phyloP scores from a whole-genome alignment of 2,797 vertebrate genomes.

The Nannoperca australis region DNA sequence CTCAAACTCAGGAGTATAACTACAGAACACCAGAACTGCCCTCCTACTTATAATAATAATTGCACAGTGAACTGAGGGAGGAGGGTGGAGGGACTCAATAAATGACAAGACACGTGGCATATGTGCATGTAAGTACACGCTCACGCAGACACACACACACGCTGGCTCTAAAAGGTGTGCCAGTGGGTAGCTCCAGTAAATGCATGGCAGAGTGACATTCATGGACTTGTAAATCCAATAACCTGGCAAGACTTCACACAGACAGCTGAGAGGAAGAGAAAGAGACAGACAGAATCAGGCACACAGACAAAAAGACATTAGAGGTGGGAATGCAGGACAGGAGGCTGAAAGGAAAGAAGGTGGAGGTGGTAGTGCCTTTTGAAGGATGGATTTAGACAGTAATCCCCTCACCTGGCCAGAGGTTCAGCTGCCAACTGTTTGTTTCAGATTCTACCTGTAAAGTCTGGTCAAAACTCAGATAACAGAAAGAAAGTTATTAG shows the following conservation, averaged over 20 bases:
- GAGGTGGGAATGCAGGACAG: conserved; percentile 33
- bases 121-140: background rate
- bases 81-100: background rate
- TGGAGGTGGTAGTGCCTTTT: conserved; percentile 27
- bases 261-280: conserved; percentile 13
- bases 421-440: conserved; percentile 50
- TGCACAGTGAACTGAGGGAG: conserved; percentile 15
- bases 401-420: conserved; percentile 58
- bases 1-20: conserved; percentile 17
- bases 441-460: conserved; percentile 53
- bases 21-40: conserved; percentile 14
- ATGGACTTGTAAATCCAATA: conserved; percentile 55
- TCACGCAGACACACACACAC: conserved; percentile 4
- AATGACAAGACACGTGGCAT: conserved; percentile 7
- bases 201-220: conserved; percentile 34
- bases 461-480: conserved; percentile 27
- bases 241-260: conserved; percentile 52
- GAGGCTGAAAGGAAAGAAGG: conserved; percentile 1
- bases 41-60: conserved; percentile 39
- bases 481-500: background rate
- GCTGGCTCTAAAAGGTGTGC: conserved; percentile 8
- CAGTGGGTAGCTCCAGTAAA: conserved; percentile 22
- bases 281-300: conserved; percentile 31
- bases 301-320: conserved; percentile 27
- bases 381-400: conserved; percentile 66